These are phyloP conservation scores for Bombus waltoni DNA, from an alignment of 1,140 invertebrate species.

Conservation along the genomic window DNA sequence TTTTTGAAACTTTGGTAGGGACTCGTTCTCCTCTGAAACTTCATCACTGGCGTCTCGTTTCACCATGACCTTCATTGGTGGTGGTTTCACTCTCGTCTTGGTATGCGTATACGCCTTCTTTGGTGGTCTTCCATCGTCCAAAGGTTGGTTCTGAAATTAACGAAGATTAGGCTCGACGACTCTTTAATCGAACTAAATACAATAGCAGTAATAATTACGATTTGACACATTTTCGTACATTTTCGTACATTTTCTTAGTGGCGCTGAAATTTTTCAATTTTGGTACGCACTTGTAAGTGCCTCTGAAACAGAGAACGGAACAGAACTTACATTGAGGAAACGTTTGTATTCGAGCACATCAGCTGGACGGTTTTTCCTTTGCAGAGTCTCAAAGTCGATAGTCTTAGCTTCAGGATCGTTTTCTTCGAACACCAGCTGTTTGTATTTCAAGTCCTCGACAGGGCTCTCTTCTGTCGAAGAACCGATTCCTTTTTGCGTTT, in stretches of 20 bases:
- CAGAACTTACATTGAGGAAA: constrained; percentile 70
- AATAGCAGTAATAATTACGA: not conserved
- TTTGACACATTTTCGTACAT: no score
- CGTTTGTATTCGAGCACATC: constrained; percentile 75
- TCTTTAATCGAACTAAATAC: no score
- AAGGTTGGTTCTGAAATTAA: constrained; percentile 70
- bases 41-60: constrained; percentile 59
- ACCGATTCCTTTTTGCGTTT: not conserved
- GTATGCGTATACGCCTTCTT: constrained; percentile 70
- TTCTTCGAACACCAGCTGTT: constrained; percentile 47
- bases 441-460: constrained; percentile 43
- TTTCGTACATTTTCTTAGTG: no score
- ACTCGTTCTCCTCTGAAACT: not conserved
- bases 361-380: constrained; percentile 71
- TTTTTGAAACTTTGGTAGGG: not conserved
- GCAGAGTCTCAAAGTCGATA: constrained; percentile 70
- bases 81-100: constrained; percentile 67
- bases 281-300: no score
- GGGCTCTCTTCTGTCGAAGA: constrained; percentile 38
- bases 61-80: constrained; percentile 70
- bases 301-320: not conserved
- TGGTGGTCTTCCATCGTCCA: constrained; percentile 66
- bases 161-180: not conserved
- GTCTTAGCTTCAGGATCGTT: constrained; percentile 56
- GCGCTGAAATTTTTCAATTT: no score